Base-by-base conservation (phyloP, 2,113 vertebrate genomes). In the Mola mola region DNA sequence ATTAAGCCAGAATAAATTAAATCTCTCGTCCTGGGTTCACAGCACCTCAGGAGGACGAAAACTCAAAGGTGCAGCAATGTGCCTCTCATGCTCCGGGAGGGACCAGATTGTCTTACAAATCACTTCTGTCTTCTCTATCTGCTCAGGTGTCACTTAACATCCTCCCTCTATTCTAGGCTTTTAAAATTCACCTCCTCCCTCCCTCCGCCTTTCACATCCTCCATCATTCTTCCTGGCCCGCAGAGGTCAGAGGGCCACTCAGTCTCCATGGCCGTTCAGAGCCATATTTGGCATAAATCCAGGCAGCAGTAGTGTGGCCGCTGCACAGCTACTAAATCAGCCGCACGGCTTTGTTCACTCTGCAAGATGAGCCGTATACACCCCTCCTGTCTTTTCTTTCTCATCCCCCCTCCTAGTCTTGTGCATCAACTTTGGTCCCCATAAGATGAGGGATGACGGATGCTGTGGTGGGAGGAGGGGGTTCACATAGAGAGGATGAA, bases 321-420 rank as follows among this genome's bases (percentile, higher is more conserved):
- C 25, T 66, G 62, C 56, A 50, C 4, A 15, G 75, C 60, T 21
- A 59, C 52, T 78, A 84, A 78, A 86, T 85, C 77, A 78, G 55
- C 12, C 44, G 25, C 49, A 63, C 4, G 16, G 10, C 21, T 62
- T 72, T 78, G 40, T 57, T 81, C 52, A 49, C 44, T 55, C 75
- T 65, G 50, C 44, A 49, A 66, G 40, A 64, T 38, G 42, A 67
- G 21, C 59, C 31, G 19, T 17, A 40, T 56, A 19, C 15, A 66
- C 36, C 21, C 8, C 22, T 51, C 42, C 28, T 33, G 48, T 58
- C 60, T 40, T 72, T 50, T 52, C 37, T 16, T 40, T 66, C 48
- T 55, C 62, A 68, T 78, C 65, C 49, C 29, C 40, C 38, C 46
- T 71, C 36, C 26, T 42, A 24, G n/a, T n/a, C n/a, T n/a, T n/a